Evolutionary conservation across 2,113 vertebrate genomes (phyloP), one percentile per base, ranked within the genome.

Genomic region (Galemys pyrenaicus): DNA sequence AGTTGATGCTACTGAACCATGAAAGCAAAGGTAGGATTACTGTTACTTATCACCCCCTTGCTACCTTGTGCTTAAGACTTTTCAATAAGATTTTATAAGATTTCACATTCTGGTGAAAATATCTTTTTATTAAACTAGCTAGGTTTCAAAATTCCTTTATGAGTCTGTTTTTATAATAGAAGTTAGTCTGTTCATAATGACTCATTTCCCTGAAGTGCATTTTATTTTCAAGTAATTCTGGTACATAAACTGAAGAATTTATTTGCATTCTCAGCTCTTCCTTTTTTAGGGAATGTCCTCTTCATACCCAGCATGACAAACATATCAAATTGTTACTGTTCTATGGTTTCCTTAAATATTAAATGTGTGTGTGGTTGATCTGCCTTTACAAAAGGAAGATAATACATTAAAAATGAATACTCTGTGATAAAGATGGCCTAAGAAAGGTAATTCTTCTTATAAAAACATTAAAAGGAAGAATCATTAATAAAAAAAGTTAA

Each of bases 171-270:
- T 92, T 84, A 79, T 94, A 92, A 82, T 85, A 85, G 62, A 26
- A 54, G 60, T 77, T 41, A 85, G n/a, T 65, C 41, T 58, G 65
- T 94, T 96, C 58, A 32, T 81, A 94, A 85, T 96, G 89, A 94
- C 70, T 96, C 90, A 87, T 87, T 96, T 95, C 88, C 44, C 51
- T 75, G 64, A 92, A 94, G 81, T 88, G 58, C n/a, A 82, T 85
- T 93, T 96, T 46, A 93, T 92, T 54, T n/a, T 93, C 44, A 89
- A 58, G 35, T 86, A 85, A 85, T 93, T 88, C 49, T 93, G 73
- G 54, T 77, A 4, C n/a, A 68, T 84, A 89, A 95, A 89, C 75
- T 58, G 93, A 85, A n/a, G 68, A 89, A 85, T 30, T 78, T 73
- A 73, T 39, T 46, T 92, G 67, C 39, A 71, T 4, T 67, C 73